Percentiles rank a stretch among this genome's conserved stretches.
Evolutionary conservation across 1,140 invertebrate genomes (phyloP).

Genomic region (Drosophila bifasciata): DNA sequence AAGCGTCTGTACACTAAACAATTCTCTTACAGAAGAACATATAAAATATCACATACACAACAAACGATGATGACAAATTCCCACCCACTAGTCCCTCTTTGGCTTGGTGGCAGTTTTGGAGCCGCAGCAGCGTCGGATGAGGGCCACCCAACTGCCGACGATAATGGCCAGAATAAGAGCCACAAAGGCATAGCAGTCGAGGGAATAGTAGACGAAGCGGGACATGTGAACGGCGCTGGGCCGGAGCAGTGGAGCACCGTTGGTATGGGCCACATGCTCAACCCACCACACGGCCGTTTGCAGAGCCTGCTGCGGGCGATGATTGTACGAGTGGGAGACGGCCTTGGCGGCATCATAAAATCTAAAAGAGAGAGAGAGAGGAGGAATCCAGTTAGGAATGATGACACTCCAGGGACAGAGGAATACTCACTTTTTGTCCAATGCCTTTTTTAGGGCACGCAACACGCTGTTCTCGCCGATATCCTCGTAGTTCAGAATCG

Average conservation of each 20-base stretch:
- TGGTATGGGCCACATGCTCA: slow-evolving; percentile 84
- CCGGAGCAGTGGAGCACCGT: slow-evolving; percentile 83
- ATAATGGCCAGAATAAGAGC: slow-evolving; percentile 35
- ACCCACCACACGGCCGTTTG: slow-evolving; percentile 84
- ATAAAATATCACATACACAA: slow-evolving; percentile 74
- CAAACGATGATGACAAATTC: slow-evolving; percentile 8
- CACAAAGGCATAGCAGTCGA: slow-evolving; percentile 64
- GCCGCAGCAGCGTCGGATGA: slow-evolving; percentile 43
- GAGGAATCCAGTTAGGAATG: background rate
- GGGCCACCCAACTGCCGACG: slow-evolving; percentile 57
- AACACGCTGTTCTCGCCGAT: slow-evolving; percentile 86
- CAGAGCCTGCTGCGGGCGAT: slow-evolving; percentile 67
- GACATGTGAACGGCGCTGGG: slow-evolving; percentile 73
- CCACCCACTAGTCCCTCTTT: slow-evolving; percentile 35
- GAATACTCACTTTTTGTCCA: slow-evolving; percentile 75
- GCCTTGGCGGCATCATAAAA: slow-evolving; percentile 68
- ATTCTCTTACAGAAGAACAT: slow-evolving; percentile 47
- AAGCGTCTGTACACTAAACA: slow-evolving; percentile 35
- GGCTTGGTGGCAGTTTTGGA: slow-evolving; percentile 5
- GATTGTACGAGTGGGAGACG: slow-evolving; percentile 73
- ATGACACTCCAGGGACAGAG: background rate
- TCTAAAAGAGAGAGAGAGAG: too few relatives aligned
- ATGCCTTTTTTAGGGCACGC: slow-evolving; percentile 84
- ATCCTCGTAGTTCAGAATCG: slow-evolving; percentile 85
- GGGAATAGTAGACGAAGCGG: slow-evolving; percentile 72